phyloP scores from a whole-genome alignment of 2,113 vertebrate species.

The Tringa solitaria region DNA sequence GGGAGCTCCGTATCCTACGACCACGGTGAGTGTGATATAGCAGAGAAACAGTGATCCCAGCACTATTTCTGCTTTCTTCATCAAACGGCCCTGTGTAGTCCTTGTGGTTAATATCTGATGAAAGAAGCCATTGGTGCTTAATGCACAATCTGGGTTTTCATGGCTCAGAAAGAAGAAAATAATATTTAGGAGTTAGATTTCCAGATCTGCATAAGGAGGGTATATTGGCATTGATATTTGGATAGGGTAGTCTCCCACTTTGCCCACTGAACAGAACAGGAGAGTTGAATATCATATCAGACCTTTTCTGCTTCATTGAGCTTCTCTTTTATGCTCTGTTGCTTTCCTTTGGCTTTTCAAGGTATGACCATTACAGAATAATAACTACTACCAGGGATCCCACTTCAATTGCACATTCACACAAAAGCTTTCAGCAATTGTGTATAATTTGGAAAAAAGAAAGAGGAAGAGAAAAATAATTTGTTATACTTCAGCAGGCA shows the following conservation, averaged over 20 bases:
- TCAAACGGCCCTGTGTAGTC: background rate
- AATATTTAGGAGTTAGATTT: background rate
- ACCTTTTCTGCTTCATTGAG: background rate
- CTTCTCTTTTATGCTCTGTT: slow-evolving; percentile 30
- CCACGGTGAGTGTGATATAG: background rate
- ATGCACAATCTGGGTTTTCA: background rate
- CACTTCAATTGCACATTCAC: background rate
- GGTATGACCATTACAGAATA: background rate
- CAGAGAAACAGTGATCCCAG: background rate
- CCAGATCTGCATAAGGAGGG: background rate
- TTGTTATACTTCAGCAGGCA: background rate
- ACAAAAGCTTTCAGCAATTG: background rate
- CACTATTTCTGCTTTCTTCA: background rate
- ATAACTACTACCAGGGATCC: background rate
- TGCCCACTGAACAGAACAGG: background rate
- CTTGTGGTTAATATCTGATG: background rate
- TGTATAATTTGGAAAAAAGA: background rate
- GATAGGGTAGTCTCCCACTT: background rate
- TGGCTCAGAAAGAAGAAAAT: background rate
- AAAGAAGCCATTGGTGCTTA: background rate
- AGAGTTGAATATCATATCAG: slow-evolving; percentile 2
- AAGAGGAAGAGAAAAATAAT: background rate
- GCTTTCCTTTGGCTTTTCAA: slow-evolving; percentile 18
- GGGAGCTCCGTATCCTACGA: background rate
- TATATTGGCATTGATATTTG: background rate